These are phyloP conservation scores for Babylonia areolata DNA, from an alignment of 1,140 invertebrate genomes.

Conservation along the genomic window DNA sequence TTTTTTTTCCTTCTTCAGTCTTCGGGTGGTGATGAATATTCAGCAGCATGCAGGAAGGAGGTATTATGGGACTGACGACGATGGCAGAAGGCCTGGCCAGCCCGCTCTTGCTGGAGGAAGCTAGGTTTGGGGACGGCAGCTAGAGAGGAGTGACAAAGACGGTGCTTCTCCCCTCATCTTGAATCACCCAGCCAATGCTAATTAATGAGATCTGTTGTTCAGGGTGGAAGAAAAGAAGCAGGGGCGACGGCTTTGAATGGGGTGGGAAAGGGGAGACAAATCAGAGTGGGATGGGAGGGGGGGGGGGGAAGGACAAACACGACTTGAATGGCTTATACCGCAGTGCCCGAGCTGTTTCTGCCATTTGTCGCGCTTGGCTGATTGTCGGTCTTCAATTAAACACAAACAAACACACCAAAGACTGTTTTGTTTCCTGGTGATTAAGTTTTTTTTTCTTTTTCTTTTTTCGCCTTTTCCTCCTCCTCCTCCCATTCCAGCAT, in stretches of 20 bases:
- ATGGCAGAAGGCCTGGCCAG: constrained; percentile 24
- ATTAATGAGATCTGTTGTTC: constrained; percentile 8
- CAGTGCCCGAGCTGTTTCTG: background rate
- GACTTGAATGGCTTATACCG: background rate
- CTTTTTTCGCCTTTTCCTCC: background rate
- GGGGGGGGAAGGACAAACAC: background rate
- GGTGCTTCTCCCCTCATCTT: background rate
- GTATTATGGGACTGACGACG: background rate
- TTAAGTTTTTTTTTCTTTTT: background rate
- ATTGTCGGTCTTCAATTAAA: background rate
- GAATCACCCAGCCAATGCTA: constrained; percentile 1
- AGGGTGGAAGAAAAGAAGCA: background rate
- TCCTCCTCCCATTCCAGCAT: background rate
- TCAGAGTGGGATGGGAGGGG: background rate
- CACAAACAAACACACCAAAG: background rate
- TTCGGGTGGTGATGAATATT: constrained; percentile 14
- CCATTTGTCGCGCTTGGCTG: background rate
- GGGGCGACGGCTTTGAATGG: background rate
- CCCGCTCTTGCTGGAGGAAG: no score
- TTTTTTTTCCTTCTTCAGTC: background rate
- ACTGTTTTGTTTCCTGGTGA: background rate
- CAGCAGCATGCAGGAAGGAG: constrained; percentile 10
- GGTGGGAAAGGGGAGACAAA: background rate
- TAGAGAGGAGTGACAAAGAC: background rate
- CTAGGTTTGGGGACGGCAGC: no score